Conservation (phyloP, 1,140 invertebrate genomes). For the Frieseomelitta varia region DNA sequence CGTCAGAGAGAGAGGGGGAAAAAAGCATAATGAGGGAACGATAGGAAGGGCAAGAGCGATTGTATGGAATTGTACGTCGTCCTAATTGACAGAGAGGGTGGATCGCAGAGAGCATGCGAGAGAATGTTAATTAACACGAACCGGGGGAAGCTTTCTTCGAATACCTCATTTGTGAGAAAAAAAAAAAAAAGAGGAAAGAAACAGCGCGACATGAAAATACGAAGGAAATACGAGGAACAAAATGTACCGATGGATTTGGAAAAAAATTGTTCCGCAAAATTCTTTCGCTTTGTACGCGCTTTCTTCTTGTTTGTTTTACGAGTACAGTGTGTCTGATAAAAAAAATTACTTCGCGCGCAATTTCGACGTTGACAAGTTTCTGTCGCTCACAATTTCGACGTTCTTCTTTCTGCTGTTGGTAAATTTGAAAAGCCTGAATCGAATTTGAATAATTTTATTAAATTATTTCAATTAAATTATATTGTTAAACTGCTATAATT, state of each 20-base stretch:
- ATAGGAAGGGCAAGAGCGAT: not conserved
- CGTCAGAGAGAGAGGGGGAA: too few species aligned
- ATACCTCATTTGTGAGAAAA: not conserved
- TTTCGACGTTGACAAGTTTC: too few species aligned
- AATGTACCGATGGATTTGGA: not conserved
- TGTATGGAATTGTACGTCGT: not conserved
- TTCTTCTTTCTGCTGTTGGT: too few species aligned
- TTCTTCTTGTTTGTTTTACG: not conserved
- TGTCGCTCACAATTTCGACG: too few species aligned
- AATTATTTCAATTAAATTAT: too few species aligned
- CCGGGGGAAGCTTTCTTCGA: not conserved
- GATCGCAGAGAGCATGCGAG: not conserved
- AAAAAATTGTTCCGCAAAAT: not conserved
- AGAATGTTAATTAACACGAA: conserved; percentile 20
- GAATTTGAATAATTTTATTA: too few species aligned
- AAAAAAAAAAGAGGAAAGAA: not conserved
- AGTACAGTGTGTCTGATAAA: too few species aligned
- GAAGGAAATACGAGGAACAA: not conserved
- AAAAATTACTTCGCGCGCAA: too few species aligned
- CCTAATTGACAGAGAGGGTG: conserved; percentile 1
- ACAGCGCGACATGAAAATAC: not conserved
- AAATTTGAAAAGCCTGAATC: too few species aligned
- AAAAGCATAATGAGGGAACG: not conserved
- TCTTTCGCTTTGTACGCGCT: not conserved
- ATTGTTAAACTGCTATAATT: too few species aligned